Base-by-base conservation (phyloP, 2,888 invertebrate species). In the Drosophila gaucha region DNA sequence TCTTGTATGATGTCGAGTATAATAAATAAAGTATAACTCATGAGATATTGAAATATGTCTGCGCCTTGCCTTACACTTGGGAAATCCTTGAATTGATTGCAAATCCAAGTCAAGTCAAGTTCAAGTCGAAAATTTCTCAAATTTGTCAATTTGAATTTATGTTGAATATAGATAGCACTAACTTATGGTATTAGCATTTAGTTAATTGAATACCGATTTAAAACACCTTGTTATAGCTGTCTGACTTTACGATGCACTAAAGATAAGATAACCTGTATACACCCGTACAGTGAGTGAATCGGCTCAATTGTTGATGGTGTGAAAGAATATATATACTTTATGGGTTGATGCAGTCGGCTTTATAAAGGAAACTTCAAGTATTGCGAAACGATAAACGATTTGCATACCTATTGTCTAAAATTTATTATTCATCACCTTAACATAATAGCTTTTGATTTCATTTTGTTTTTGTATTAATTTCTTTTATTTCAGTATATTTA, bases 1-100 rank as follows among this genome's bases (percentile, higher is more conserved):
- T 28, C 36, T 28, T 24, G 12, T n/a, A 31, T 16, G 41, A n/a
- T n/a, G n/a, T n/a, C 20, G 52, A 71, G 18, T 31, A 16, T 6
- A 67, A 58, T 57, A 51, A 70, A 66, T 38, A 72, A 57, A 14
- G 4, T 50, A 20, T 47, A 56, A 51, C 24, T 56, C 10, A 24
- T 46, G 18, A 43, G 49, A 56, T 31, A 31, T 22, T 36, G 9
- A 49, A 12, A 28, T 6, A 10, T 16, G 10, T 3, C 33, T 33
- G 14, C n/a, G n/a, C n/a, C 14, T 14, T 16, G 16, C 9, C 16
- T n/a, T 9, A 3, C 10, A 28, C 28, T 28, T 9, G n/a, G n/a
- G n/a, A n/a, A n/a, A n/a, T n/a, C n/a, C n/a, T n/a, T n/a, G n/a
- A n/a, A n/a, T n/a, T n/a, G n/a, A n/a, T n/a, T n/a, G n/a, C n/a